Percentiles rank a stretch among this genome's conserved stretches.
phyloP scores from a whole-genome alignment of 2,797 vertebrate species.

The Brachymystax lenok region DNA sequence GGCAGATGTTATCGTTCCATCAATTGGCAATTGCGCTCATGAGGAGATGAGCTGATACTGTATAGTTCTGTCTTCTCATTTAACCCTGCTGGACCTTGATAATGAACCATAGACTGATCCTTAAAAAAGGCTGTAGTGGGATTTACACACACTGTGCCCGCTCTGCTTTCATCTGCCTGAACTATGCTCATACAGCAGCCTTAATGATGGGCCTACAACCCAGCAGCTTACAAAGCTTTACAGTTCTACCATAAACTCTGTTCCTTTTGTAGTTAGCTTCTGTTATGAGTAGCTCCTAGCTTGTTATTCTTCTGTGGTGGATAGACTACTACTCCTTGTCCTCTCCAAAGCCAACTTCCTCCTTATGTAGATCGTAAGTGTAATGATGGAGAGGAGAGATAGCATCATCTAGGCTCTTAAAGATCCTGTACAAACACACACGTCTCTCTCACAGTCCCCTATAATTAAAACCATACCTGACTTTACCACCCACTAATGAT shows the following conservation, averaged over 20 bases:
- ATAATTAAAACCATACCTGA: slow-evolving; percentile 74
- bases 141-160: background rate
- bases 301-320: slow-evolving; percentile 36
- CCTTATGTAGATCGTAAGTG: background rate
- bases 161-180: slow-evolving; percentile 7
- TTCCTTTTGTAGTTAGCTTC: slow-evolving; percentile 43
- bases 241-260: slow-evolving; percentile 49
- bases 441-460: slow-evolving; percentile 44
- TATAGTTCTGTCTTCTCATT: background rate
- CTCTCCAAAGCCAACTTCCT: background rate
- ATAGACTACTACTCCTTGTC: slow-evolving; percentile 15
- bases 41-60: background rate
- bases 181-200: slow-evolving; percentile 52
- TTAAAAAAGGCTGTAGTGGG: slow-evolving; percentile 30
- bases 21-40: background rate
- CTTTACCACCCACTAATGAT: slow-evolving; percentile 71
- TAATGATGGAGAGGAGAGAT: slow-evolving; percentile 23
- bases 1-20: background rate
- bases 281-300: slow-evolving; percentile 29
- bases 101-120: slow-evolving; percentile 7
- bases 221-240: slow-evolving; percentile 55
- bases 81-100: background rate
- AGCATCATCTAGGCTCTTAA: background rate
- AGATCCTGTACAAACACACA: too few relatives aligned
- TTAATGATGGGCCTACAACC: slow-evolving; percentile 44